Conservation (phyloP, 2,797 vertebrate genomes). For the Pseudochirops corinnae region DNA sequence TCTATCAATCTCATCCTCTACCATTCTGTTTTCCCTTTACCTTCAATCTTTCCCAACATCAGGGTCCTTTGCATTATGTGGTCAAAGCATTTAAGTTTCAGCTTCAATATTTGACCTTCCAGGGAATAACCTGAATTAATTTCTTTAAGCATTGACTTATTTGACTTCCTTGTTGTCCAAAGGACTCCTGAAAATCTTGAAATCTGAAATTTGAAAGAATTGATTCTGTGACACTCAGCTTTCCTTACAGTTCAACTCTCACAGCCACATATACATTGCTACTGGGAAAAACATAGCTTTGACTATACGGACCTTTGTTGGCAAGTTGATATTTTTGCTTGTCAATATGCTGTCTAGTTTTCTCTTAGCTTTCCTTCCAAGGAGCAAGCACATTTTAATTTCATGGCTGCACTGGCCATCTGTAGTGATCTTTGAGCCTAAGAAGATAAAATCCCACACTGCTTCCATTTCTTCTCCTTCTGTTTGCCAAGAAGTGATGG, state of each 20-base stretch:
- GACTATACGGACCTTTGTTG: neutral
- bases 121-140: neutral
- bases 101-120: neutral
- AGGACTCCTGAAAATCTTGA: neutral
- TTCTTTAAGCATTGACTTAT: neutral
- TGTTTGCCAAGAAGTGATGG: neutral
- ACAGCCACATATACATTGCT: neutral
- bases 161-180: neutral
- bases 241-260: neutral
- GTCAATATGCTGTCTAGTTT: neutral
- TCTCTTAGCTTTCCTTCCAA: neutral
- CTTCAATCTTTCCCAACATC: neutral
- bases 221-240: neutral
- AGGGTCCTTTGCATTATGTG: neutral
- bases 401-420: neutral
- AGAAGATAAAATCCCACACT: neutral
- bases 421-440: neutral
- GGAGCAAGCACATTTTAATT: neutral
- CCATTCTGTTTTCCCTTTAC: neutral
- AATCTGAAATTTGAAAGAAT: neutral
- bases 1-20: neutral
- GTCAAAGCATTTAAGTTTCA: neutral
- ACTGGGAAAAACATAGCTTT: neutral
- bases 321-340: neutral
- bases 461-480: neutral